Conservation (phyloP, 37 sponge, comb jelly and placozoan species). For the Petrosia ficiformis region DNA sequence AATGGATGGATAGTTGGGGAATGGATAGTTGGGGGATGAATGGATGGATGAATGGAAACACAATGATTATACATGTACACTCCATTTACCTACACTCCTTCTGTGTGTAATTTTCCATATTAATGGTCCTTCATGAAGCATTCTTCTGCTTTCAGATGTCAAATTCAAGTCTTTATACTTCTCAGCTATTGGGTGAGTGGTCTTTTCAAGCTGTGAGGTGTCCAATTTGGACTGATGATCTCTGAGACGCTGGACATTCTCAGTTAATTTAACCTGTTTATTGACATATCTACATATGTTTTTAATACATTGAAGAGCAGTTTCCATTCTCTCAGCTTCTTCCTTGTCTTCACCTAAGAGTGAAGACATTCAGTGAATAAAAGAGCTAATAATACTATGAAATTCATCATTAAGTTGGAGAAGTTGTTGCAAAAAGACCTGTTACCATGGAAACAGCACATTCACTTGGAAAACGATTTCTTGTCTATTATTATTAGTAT, state of each 20-base stretch:
- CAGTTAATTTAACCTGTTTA: constrained; percentile 43
- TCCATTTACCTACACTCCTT: constrained; percentile 46
- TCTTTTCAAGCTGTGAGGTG: constrained; percentile 53
- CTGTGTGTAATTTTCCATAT: constrained; percentile 68
- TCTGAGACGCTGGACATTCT: constrained; percentile 19
- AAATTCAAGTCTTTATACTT: constrained; percentile 61
- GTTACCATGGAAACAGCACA: no score
- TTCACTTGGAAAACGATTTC: no score
- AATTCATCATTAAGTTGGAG: not conserved
- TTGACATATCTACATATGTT: constrained; percentile 61
- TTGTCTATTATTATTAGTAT: no score
- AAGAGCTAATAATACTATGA: not conserved
- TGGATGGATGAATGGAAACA: no score
- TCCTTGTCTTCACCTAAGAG: constrained; percentile 44
- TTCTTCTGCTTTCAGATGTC: constrained; percentile 24
- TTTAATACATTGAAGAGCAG: constrained; percentile 11
- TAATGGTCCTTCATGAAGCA: constrained; percentile 63
- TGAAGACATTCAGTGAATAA: not conserved
- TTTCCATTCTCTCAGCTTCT: constrained; percentile 37
- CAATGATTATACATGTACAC: not conserved
- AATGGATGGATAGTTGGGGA: no score
- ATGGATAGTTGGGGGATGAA: no score
- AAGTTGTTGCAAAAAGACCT: not conserved
- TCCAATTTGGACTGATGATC: constrained; percentile 76
- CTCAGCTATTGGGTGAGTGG: constrained; percentile 52